phyloP scores from a whole-genome alignment of 2,888 invertebrate genomes.

The Chrysolina americana region DNA sequence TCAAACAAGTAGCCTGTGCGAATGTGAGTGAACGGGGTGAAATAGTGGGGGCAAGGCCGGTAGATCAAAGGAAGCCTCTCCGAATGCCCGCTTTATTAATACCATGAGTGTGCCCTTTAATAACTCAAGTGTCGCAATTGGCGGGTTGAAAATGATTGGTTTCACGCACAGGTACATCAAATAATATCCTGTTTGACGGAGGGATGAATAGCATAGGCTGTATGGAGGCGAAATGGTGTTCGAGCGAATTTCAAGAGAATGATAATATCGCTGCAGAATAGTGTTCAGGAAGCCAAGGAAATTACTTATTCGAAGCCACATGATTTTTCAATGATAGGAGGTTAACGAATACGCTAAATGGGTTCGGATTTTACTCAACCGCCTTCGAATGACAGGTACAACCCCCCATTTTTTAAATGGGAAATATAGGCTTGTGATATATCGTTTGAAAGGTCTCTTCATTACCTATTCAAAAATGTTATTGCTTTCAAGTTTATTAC shows the following conservation, averaged over 20 bases:
- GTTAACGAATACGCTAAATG: too few species aligned
- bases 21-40: constrained; percentile 5
- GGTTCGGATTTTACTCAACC: too few species aligned
- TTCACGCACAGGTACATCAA: constrained; percentile 8
- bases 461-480: too few species aligned
- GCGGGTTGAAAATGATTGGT: constrained; percentile 6
- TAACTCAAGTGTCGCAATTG: constrained; percentile 22
- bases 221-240: not conserved
- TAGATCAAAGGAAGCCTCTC: constrained; percentile 14
- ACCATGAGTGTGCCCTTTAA: not conserved
- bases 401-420: too few species aligned
- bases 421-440: too few species aligned
- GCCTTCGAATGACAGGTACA: too few species aligned
- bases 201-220: not conserved
- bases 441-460: too few species aligned
- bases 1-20: constrained; percentile 10
- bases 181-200: not conserved
- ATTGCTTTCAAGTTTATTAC: too few species aligned
- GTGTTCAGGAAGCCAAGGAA: too few species aligned
- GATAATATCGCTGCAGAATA: not conserved
- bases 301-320: too few species aligned
- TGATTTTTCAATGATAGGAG: too few species aligned
- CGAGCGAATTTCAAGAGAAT: not conserved
- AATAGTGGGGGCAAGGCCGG: not conserved
- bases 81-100: constrained; percentile 9